Conservation (phyloP, 2,888 invertebrate genomes). For the Agapetus fuscipes region DNA sequence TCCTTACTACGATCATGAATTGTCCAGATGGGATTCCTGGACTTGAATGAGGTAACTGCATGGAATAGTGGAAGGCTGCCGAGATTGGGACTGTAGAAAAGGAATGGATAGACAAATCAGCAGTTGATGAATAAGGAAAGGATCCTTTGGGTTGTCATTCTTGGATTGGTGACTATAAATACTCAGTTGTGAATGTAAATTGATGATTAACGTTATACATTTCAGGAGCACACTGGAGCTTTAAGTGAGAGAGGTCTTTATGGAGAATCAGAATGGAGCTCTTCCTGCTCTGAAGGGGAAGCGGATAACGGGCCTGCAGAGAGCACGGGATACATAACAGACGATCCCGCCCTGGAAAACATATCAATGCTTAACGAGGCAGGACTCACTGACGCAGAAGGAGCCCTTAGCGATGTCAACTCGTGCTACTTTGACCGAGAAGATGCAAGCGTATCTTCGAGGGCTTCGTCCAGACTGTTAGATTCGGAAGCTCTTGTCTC, state of each 20-base stretch:
- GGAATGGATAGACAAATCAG: too few species aligned
- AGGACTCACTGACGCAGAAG: constrained; percentile 80
- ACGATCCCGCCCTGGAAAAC: constrained; percentile 78
- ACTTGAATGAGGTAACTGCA: too few species aligned
- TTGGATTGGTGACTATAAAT: too few species aligned
- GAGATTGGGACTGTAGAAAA: too few species aligned
- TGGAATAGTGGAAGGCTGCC: too few species aligned
- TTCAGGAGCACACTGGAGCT: constrained; percentile 8
- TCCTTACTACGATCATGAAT: too few species aligned
- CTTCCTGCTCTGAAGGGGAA: constrained; percentile 47
- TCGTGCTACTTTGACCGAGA: constrained; percentile 66
- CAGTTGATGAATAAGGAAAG: too few species aligned
- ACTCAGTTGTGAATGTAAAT: too few species aligned
- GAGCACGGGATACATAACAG: constrained; percentile 79
- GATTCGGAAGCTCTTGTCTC: constrained; percentile 69
- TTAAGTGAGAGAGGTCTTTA: constrained; percentile 26
- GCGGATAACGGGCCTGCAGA: constrained; percentile 45
- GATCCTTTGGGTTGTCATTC: too few species aligned
- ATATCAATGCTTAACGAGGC: constrained; percentile 78
- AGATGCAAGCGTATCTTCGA: constrained; percentile 71
- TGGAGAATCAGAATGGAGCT: constrained; percentile 72
- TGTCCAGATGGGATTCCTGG: too few species aligned
- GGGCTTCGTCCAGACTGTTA: constrained; percentile 73
- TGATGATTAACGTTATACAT: too few species aligned
- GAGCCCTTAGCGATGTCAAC: constrained; percentile 78